These are phyloP conservation scores for Zaprionus lineosus DNA, from an alignment of 2,888 invertebrate genomes.

Conservation along the genomic window DNA sequence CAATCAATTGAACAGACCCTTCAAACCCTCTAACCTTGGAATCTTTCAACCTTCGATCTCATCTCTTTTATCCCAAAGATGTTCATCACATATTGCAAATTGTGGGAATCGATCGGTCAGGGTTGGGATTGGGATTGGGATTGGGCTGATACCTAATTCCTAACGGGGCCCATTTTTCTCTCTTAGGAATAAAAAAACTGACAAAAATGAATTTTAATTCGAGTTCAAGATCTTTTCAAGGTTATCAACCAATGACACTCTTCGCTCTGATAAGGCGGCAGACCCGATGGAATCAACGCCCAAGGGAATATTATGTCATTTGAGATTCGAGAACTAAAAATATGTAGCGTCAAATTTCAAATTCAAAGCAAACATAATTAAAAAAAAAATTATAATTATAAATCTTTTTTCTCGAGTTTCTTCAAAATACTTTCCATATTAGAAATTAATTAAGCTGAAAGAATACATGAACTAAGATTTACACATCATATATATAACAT, in stretches of 20 bases:
- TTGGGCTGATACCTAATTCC: constrained; percentile 3
- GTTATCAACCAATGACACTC: constrained; percentile 52
- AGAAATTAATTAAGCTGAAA: too few relatives aligned
- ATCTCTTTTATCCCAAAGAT: constrained; percentile 45
- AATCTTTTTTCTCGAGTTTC: too few relatives aligned
- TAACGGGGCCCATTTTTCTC: neutral
- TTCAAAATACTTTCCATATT: too few relatives aligned
- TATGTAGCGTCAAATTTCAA: constrained; percentile 59
- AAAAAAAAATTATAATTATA: constrained; percentile 2
- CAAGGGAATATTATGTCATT: constrained; percentile 23
- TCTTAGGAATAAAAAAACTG: constrained; percentile 4
- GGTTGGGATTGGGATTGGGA: constrained; percentile 33
- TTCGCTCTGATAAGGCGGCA: constrained; percentile 39
- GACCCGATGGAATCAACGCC: too few relatives aligned
- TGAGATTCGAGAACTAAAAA: constrained; percentile 29
- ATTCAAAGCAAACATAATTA: constrained; percentile 45
- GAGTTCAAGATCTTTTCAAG: constrained; percentile 47
- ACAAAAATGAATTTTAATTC: constrained; percentile 24
- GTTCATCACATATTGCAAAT: constrained; percentile 68
- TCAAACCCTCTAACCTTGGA: neutral
- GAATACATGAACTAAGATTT: too few relatives aligned
- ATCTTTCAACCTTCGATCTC: neutral
- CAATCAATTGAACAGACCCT: constrained; percentile 60
- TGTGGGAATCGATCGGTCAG: constrained; percentile 37
- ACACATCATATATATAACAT: too few relatives aligned